Base-by-base conservation (phyloP, 2,888 invertebrate genomes). In the Acrobasis consociella region DNA sequence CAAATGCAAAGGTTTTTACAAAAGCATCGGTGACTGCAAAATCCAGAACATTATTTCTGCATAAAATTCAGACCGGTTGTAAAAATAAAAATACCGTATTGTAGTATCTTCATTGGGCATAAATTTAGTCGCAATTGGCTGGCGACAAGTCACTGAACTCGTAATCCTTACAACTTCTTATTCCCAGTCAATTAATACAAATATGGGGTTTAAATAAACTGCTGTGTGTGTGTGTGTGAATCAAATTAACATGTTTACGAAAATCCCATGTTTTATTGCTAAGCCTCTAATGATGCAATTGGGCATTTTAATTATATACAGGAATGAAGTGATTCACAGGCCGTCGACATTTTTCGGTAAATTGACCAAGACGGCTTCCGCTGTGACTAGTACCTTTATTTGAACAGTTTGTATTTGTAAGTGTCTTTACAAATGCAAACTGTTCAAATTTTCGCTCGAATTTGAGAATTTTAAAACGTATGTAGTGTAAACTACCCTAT, bases 111-210 rank as follows among this genome's bases (percentile, higher is more conserved):
- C 31, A 52, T 52, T 46, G 46, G 46, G n/a, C 46, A 46, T 46
- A 46, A 46, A 46, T 46, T 46, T n/a, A 46, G 46, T 3, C 46
- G 7, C n/a, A 46, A 46, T 46, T 11, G n/a, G 46, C 46, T 46
- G 46, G 46, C 46, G 46, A 46, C 46, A 46, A 50, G 51, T 52
- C 60, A 51, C 38, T 15, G 51, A 17, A 60, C 49, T 49, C 31
- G 15, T 37, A 58, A 58, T 55, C 17, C 59, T 60, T 39, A 39
- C 15, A 15, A 17, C 38, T 37, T 60, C 37, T 50, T 49, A 49
- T 60, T 59, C 39, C 49, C 37, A 50, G 59, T 60, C 38, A 50
- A 60, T 60, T n/a, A n/a, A n/a, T n/a, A n/a, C n/a, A n/a, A n/a
- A n/a, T n/a, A n/a, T n/a, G n/a, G n/a, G n/a, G n/a, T n/a, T n/a